Evolutionary conservation across 2,797 vertebrate genomes (phyloP).

Genomic region (Channallabes apus): DNA sequence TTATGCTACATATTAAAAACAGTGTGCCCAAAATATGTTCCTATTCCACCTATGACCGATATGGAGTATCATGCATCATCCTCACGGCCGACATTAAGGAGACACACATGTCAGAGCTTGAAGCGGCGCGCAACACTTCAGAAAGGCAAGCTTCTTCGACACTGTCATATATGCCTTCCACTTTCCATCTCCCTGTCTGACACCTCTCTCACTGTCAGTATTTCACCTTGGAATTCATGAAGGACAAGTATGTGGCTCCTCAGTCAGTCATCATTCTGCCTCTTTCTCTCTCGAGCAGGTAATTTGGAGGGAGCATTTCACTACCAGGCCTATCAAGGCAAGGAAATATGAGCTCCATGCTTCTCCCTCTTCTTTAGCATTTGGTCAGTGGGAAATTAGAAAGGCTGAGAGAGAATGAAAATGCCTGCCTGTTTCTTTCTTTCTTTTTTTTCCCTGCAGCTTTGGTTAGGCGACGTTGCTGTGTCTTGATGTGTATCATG

Average conservation of each 20-base stretch:
- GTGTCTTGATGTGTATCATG: conserved; percentile 36
- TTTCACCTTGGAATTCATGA: conserved; percentile 44
- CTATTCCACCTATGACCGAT: neutral
- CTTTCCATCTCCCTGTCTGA: conserved; percentile 20
- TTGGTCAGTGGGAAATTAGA: neutral
- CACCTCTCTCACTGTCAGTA: conserved; percentile 43
- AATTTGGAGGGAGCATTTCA: conserved; percentile 45
- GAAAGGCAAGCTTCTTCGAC: conserved; percentile 17
- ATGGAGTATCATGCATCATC: neutral
- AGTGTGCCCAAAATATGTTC: neutral
- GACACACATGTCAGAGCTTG: conserved; percentile 16
- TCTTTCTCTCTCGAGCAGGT: conserved; percentile 36
- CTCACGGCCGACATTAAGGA: conserved; percentile 10
- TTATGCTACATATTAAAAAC: neutral
- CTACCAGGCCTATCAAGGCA: neutral
- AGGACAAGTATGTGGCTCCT: conserved; percentile 45
- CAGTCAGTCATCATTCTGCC: conserved; percentile 49
- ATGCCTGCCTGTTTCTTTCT: neutral
- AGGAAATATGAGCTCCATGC: neutral
- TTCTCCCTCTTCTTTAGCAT: conserved; percentile 24
- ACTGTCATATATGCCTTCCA: conserved; percentile 19
- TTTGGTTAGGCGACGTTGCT: conserved; percentile 42
- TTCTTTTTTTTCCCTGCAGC: neutral
- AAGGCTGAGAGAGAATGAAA: neutral
- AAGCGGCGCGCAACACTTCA: conserved; percentile 18